Base-by-base conservation (phyloP, 2,888 invertebrate genomes). In the Scaptomyza tumidula region DNA sequence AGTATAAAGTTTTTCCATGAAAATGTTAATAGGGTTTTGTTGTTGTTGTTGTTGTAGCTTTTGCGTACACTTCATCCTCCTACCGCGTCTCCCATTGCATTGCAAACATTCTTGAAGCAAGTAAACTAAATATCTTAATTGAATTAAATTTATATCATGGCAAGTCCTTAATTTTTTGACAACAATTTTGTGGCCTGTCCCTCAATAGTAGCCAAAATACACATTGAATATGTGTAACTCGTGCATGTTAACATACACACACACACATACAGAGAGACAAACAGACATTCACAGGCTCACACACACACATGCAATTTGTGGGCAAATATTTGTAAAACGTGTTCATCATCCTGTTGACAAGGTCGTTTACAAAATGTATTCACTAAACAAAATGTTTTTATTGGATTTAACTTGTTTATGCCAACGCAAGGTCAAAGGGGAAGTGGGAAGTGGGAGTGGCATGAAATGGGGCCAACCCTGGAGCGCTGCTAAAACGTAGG, bases 321-420 rank as follows among this genome's bases (percentile, higher is more conserved):
- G 27, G 64, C 71, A 83, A 83, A 85, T 83, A 78, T 83, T 85
- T 83, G 83, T 64, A 61, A 75, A 85, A 70, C 78, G 80, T 83
- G 82, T 85, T 82, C 78, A 83, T 80, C 82, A 82, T 82, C 62
- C 80, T 82, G 85, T 85, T 82, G 85, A 83, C 82, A 83, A 83
- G 85, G 82, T 82, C 80, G 71, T 73, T 85, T 85, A 85, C 77
- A 73, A 78, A 70, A 83, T 73, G 82, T 75, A 81, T 83, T 72
- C 70, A 78, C 84, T 73, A 80, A 83, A 70, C 80, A 75, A 81
- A 81, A 81, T 81, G 80, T 80, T 83, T 80, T 80, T 66, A 76
- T 76, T 70, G 75, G 71, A 63, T 74, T 83, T 75, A 70, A 78
- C 68, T 70, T 81, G 84, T 80, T 78, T 77, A 75, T 75, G 55